phyloP scores from a whole-genome alignment of 2,888 invertebrate species.

The Acanthosepion pharaonis region DNA sequence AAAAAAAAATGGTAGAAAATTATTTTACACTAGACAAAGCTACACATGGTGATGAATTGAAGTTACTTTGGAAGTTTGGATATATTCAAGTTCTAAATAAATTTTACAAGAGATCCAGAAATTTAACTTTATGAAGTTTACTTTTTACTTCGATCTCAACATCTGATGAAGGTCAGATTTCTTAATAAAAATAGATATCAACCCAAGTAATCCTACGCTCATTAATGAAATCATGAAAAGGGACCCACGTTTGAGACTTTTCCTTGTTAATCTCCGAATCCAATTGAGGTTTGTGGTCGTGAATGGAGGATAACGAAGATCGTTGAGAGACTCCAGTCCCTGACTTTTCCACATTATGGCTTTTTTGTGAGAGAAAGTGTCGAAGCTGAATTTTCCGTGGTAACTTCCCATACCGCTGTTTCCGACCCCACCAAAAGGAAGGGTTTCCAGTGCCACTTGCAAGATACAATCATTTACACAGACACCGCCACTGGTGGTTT shows the following conservation, averaged over 20 bases:
- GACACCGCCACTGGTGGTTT: constrained; percentile 86
- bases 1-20: too few species aligned
- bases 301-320: constrained; percentile 34
- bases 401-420: constrained; percentile 89
- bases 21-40: too few species aligned
- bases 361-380: constrained; percentile 95
- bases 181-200: not conserved
- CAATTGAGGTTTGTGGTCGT: not conserved
- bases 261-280: not conserved
- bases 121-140: too few species aligned
- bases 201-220: not conserved
- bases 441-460: constrained; percentile 73
- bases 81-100: too few species aligned
- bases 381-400: constrained; percentile 88
- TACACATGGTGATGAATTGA: too few species aligned
- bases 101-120: too few species aligned
- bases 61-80: too few species aligned
- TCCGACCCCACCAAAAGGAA: constrained; percentile 98
- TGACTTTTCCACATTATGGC: constrained; percentile 55
- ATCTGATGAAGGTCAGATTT: not conserved
- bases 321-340: constrained; percentile 24
- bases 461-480: constrained; percentile 88
- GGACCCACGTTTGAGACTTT: constrained; percentile 13
- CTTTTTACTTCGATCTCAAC: not conserved
- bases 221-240: not conserved